A percentile compares a stretch with the other conserved stretches of the same genome.
These are phyloP conservation scores for Papilio aristodemus DNA, from an alignment of 1,140 invertebrate species.

Conservation along the genomic window DNA sequence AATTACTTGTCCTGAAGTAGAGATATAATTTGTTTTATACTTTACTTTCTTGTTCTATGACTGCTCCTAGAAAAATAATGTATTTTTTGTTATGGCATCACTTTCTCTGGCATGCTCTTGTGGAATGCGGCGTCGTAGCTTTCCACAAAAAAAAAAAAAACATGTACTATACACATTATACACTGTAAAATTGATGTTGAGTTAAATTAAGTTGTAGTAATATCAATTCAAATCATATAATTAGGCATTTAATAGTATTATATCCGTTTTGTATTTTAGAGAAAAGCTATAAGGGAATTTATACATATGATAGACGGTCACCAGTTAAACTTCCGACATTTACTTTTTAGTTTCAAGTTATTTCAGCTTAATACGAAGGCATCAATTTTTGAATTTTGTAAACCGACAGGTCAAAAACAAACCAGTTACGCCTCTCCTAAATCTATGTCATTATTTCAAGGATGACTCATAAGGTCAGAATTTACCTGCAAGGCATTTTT, in stretches of 20 bases:
- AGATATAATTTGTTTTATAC: not conserved
- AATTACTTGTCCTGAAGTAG: not conserved
- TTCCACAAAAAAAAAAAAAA: not conserved
- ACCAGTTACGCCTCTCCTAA: not conserved
- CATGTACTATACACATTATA: too few species aligned
- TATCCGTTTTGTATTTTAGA: too few species aligned
- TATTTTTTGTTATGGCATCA: slow-evolving; percentile 1
- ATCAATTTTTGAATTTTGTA: not conserved
- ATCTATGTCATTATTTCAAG: slow-evolving; percentile 16
- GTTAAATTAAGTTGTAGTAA: too few species aligned
- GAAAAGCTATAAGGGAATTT: too few species aligned
- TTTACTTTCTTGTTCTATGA: not conserved
- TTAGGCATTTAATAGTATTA: too few species aligned
- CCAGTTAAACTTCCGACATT: too few species aligned
- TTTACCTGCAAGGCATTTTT: slow-evolving; percentile 22
- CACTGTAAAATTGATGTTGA: too few species aligned
- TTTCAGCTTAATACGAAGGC: too few species aligned
- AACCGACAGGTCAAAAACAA: not conserved
- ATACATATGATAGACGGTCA: too few species aligned
- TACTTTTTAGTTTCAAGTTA: too few species aligned
- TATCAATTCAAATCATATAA: too few species aligned
- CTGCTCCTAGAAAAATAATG: not conserved
- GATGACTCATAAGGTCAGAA: slow-evolving; percentile 24
- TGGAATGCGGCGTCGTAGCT: slow-evolving; percentile 6
- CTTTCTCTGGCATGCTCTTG: slow-evolving; percentile 14